Evolutionary conservation across 2,797 vertebrate species (phyloP), one percentile per base, ranked within the genome.

Genomic region (Hoplostethus atlanticus): DNA sequence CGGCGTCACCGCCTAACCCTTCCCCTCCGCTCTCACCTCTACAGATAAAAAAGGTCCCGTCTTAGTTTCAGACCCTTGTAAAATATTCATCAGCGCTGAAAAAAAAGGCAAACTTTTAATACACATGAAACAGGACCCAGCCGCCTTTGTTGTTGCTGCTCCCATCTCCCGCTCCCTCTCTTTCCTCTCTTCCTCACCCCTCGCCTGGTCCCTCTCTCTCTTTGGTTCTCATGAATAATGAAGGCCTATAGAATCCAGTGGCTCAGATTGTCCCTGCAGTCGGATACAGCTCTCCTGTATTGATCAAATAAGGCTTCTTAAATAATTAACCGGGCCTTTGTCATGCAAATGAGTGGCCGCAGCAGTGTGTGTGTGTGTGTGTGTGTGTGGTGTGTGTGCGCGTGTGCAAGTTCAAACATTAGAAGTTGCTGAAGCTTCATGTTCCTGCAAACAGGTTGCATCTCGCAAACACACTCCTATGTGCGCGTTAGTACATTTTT

Each of bases 251-350:
- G 87, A 92, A 91, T 89, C 87, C 81, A 88, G 83, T 90, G 78
- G 87, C 92, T 93, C 92, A 92, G 91, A 91, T 90, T 93, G 93
- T 94, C 91, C 88, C 84, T 85, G 91, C 86, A 91, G 86, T 93
- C 84, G 81, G 93, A 94, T 92, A 93, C 90, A 86, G 91, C 93
- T 93, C 91, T 89, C 89, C 83, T 87, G 89, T 94, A 93, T 92
- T 94, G 94, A 95, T 95, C 93, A 95, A 95, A 94, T 94, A 92
- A 90, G 85, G 81, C 69, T 58, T 78, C 82, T 86, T 95, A 92
- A 95, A 95, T 95, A 94, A 95, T 95, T 95, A 91, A 95, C 84
- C 48, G 15, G 77, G 91, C 84, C 91, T 94, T 94, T 95, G 92
- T 94, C 92, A 94, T 94, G 93, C 91, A 94, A 93, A 95, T 94